These are phyloP conservation scores for Psilopsiagon aymara DNA, from an alignment of 2,113 vertebrate genomes.

Conservation along the genomic window DNA sequence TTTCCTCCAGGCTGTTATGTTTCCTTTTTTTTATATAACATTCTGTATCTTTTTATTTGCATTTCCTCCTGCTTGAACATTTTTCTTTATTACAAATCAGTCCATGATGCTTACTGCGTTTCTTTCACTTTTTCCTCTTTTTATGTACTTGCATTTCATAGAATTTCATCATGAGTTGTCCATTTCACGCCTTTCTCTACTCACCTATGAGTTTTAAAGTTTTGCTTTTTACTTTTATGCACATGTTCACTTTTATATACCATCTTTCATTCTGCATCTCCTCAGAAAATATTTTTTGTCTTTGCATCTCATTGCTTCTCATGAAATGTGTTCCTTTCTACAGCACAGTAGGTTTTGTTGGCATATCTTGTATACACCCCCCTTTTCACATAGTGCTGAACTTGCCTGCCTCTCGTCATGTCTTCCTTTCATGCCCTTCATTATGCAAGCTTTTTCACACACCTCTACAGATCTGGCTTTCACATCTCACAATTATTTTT, in stretches of 20 bases:
- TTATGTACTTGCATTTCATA: background rate
- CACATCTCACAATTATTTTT: background rate
- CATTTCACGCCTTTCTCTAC: background rate
- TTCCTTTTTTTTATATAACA: background rate
- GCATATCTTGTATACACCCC: background rate
- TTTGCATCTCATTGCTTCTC: background rate
- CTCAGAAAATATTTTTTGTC: background rate
- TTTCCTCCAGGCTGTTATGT: background rate
- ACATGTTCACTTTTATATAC: accelerated
- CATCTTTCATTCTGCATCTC: background rate
- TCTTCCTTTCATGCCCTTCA: background rate
- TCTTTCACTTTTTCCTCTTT: background rate
- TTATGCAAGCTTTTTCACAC: background rate
- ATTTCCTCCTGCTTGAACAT: background rate
- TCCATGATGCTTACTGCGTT: background rate
- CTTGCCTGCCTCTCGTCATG: background rate
- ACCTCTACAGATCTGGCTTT: background rate
- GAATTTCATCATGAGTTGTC: background rate
- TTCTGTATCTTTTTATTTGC: background rate
- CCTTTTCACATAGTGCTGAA: background rate
- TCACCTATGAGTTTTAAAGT: background rate
- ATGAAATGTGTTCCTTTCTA: background rate
- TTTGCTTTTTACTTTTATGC: background rate
- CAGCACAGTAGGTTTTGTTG: background rate
- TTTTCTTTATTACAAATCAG: background rate